Conservation (phyloP, 1,140 invertebrate species). For the Drosophila equinoxialis region DNA sequence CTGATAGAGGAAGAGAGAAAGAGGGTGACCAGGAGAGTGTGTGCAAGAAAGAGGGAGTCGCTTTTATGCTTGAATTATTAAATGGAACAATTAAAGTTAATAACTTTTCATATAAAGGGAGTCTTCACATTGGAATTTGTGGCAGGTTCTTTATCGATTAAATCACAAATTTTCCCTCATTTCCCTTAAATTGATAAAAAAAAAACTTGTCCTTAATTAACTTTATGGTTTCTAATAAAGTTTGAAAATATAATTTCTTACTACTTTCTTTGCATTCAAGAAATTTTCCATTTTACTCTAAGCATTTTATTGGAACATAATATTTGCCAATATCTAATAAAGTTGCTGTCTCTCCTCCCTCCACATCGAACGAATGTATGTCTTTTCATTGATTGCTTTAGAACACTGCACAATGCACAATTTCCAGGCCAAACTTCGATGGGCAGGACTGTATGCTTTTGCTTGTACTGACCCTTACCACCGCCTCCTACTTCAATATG, state of each 20-base stretch:
- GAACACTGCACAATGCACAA: constrained; percentile 5
- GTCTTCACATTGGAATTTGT: too few relatives aligned
- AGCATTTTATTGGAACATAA: not conserved
- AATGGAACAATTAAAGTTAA: not conserved
- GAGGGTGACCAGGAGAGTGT: not conserved
- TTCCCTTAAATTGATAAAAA: too few relatives aligned
- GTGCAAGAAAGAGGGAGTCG: not conserved
- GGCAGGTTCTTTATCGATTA: too few relatives aligned
- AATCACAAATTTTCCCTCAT: too few relatives aligned
- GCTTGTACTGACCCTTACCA: not conserved
- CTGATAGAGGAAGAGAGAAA: not conserved
- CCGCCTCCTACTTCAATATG: not conserved
- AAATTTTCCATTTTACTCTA: not conserved
- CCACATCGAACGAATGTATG: too few relatives aligned
- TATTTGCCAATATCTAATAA: too few relatives aligned
- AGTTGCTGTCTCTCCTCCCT: too few relatives aligned
- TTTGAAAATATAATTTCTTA: too few relatives aligned
- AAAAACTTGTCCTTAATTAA: too few relatives aligned
- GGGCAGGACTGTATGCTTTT: not conserved
- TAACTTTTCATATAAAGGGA: not conserved
- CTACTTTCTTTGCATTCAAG: not conserved
- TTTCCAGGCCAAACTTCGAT: not conserved
- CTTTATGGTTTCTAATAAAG: too few relatives aligned
- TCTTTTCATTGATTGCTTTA: constrained; percentile 4
- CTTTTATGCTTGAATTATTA: not conserved